phyloP scores from a whole-genome alignment of 2,113 vertebrate species.

The Sialia sialis region DNA sequence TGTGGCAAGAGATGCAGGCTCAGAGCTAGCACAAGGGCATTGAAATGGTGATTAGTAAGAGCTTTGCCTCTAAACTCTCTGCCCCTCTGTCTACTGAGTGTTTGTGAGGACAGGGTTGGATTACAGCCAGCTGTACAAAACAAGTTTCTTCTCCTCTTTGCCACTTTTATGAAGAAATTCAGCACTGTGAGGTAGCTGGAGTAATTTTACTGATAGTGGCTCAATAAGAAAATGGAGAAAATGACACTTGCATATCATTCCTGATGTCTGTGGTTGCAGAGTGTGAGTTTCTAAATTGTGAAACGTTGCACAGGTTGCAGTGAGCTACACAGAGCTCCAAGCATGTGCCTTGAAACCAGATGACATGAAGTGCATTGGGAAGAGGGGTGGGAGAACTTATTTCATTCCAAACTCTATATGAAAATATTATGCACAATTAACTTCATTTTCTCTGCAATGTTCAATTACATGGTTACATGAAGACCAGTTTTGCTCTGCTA shows the following conservation, averaged over 20 bases:
- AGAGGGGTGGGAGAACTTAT: constrained; percentile 3
- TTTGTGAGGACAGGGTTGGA: not conserved
- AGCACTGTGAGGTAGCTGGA: not conserved
- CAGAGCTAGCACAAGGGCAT: not conserved
- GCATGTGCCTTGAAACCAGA: not conserved
- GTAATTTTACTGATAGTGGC: not conserved
- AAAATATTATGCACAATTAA: constrained; percentile 60
- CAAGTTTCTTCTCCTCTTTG: not conserved
- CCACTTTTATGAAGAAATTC: not conserved
- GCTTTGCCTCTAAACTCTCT: not conserved
- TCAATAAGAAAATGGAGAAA: not conserved
- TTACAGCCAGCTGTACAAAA: not conserved
- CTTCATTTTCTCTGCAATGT: constrained; percentile 47
- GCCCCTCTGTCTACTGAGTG: not conserved
- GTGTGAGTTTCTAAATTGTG: not conserved
- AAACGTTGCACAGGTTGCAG: not conserved
- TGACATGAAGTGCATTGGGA: not conserved
- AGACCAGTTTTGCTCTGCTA: constrained; percentile 19
- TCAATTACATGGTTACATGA: constrained; percentile 54
- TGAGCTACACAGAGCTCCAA: not conserved
- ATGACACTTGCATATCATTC: not conserved
- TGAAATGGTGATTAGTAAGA: not conserved
- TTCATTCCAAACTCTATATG: not conserved
- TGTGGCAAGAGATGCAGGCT: not conserved
- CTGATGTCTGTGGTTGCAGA: not conserved